Evolutionary conservation across 2,797 vertebrate species (phyloP), one percentile per base, ranked within the genome.

Genomic region (Labroides dimidiatus): DNA sequence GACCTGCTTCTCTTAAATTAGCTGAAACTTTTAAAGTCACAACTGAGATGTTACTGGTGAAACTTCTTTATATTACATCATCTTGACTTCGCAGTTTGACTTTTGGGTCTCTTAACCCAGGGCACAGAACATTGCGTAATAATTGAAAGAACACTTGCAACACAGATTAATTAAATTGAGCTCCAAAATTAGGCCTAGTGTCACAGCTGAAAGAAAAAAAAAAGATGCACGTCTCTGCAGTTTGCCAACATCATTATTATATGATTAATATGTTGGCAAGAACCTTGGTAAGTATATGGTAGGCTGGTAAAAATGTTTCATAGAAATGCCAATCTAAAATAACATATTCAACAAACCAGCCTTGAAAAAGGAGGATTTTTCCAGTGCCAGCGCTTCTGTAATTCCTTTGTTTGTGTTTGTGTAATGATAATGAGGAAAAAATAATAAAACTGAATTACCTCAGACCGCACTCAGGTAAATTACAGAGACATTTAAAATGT

Each of bases 271-370:
- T 39, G 11, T 39, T 39, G 13, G 30, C 30, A 49, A 13, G 13
- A 41, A 44, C 17, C 15, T 80, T 60, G 77, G 67, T 17, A 41
- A 67, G 43, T 48, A 42, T 50, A 57, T 20, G 57, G 57, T 65
- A 74, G 33, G 45, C 64, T 69, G 66, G 66, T 75, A 81, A 87
- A 83, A 63, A 88, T 55, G 41, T 72, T 63, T 81, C 78, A 88
- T 89, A 77, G 72, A 84, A 82, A 76, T 77, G 75, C 77, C 77
- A 81, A 53, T 80, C 55, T 9, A 42, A 83, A 81, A 80, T 69
- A 60, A 76, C 72, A 77, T 81, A 41, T 55, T 39, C 68, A 61
- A 41, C 69, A 70, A 66, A 69, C 12, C n/a, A 44, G 53, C 10
- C 30, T 72, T 78, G 69, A 62, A 73, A 75, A 64, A 82, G 67